phyloP scores from a whole-genome alignment of 2,797 vertebrate species.

The Eospalax fontanierii region DNA sequence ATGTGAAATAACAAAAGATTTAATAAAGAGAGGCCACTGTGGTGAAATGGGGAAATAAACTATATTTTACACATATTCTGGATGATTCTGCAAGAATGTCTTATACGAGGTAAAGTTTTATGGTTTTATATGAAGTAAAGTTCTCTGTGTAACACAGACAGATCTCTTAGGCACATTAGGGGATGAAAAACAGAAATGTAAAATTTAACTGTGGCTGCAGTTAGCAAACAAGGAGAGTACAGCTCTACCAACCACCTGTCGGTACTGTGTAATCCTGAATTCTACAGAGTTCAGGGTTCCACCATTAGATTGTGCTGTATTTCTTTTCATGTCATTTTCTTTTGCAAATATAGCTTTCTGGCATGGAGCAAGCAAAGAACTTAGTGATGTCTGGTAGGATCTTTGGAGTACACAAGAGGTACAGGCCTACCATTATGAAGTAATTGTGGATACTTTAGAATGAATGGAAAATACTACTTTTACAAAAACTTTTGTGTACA shows the following conservation, averaged over 20 bases:
- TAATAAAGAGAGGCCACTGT: constrained; percentile 14
- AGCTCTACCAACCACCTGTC: neutral
- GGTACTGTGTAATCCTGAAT: neutral
- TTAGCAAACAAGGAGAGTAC: neutral
- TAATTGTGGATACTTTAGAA: constrained; percentile 30
- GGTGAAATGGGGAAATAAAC: neutral
- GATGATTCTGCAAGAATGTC: neutral
- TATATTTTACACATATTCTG: neutral
- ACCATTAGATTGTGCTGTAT: neutral
- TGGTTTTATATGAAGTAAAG: neutral
- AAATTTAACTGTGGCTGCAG: neutral
- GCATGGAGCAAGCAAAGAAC: neutral
- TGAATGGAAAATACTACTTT: constrained; percentile 40
- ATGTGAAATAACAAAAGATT: neutral
- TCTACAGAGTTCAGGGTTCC: neutral
- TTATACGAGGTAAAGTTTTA: neutral
- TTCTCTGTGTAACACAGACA: neutral
- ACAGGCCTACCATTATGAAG: neutral
- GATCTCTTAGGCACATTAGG: neutral
- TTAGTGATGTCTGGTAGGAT: neutral
- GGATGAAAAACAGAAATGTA: neutral
- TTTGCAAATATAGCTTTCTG: neutral
- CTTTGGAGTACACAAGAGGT: neutral
- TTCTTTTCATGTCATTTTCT: neutral
- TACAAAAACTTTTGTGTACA: neutral